A percentile compares a stretch with the other conserved stretches of the same genome.
These are phyloP conservation scores for Panulirus ornatus DNA, from an alignment of 1,140 invertebrate genomes.

Conservation along the genomic window DNA sequence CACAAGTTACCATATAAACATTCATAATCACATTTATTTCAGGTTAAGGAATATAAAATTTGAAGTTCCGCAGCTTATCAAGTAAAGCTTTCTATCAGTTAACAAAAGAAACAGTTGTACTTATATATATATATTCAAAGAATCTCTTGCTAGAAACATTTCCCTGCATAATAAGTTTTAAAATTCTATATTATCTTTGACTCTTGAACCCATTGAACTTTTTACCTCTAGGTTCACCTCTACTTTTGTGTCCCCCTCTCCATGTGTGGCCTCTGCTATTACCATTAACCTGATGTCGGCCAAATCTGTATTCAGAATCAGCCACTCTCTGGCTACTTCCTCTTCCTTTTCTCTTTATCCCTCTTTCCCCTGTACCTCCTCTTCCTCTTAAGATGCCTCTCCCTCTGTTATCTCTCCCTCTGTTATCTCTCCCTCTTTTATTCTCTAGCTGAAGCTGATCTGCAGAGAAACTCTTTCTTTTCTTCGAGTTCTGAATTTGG, in stretches of 20 bases:
- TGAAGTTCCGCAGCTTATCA: background rate
- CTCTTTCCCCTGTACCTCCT: background rate
- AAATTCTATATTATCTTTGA: background rate
- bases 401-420: conserved; percentile 2
- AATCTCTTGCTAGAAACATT: background rate
- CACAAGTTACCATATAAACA: background rate
- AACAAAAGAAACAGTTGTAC: background rate
- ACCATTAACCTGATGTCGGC: background rate
- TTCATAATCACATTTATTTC: background rate
- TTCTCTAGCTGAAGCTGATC: conserved; percentile 28
- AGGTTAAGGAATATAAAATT: background rate
- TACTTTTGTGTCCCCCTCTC: background rate
- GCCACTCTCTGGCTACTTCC: background rate
- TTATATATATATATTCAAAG: background rate
- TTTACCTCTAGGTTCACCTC: background rate
- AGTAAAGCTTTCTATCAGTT: background rate
- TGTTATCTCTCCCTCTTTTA: conserved; percentile 19
- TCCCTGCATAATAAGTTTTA: background rate
- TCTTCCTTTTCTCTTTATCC: background rate
- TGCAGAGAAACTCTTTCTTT: conserved; percentile 19
- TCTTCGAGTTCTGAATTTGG: background rate
- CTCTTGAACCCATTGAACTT: background rate
- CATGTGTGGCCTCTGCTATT: background rate
- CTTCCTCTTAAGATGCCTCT: background rate
- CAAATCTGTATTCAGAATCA: background rate